phyloP scores from a whole-genome alignment of 1,140 invertebrate genomes.

The Nymphalis io region DNA sequence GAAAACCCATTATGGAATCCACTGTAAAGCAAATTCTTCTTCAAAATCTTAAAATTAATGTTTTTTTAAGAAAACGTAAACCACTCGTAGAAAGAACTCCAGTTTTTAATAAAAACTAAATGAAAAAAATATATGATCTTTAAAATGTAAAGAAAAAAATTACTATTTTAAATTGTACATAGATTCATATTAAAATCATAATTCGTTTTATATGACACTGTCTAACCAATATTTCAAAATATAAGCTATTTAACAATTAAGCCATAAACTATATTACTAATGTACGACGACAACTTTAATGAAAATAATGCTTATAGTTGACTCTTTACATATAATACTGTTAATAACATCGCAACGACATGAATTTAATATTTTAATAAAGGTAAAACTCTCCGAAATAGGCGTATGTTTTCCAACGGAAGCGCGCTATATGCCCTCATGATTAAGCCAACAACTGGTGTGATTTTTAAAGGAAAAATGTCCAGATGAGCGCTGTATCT shows the following conservation, averaged over 20 bases:
- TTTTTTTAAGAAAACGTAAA: background rate
- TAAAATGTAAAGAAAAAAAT: too few species aligned
- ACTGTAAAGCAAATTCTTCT: background rate
- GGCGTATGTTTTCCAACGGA: constrained; percentile 59
- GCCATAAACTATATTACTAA: too few species aligned
- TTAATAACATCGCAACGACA: background rate
- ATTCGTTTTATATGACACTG: too few species aligned
- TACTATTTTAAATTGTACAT: too few species aligned
- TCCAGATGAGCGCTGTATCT: constrained; percentile 79
- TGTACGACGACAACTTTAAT: too few species aligned
- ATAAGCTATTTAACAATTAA: too few species aligned
- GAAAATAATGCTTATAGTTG: too few species aligned
- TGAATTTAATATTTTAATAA: constrained; percentile 5
- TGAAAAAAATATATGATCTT: too few species aligned
- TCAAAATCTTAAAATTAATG: background rate
- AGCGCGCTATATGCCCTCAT: constrained; percentile 53
- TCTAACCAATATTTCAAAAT: too few species aligned
- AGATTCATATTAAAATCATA: too few species aligned
- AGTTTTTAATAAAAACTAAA: too few species aligned
- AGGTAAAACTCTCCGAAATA: constrained; percentile 30
- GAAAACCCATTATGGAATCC: background rate
- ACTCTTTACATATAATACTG: too few species aligned
- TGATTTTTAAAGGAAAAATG: constrained; percentile 79
- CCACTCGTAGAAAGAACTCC: background rate
- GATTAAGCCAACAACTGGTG: constrained; percentile 70